Percentiles rank a stretch among this genome's conserved stretches.
These are phyloP conservation scores for Pantherophis alleghaniensis DNA, from an alignment of 2,797 vertebrate species.

Conservation along the genomic window DNA sequence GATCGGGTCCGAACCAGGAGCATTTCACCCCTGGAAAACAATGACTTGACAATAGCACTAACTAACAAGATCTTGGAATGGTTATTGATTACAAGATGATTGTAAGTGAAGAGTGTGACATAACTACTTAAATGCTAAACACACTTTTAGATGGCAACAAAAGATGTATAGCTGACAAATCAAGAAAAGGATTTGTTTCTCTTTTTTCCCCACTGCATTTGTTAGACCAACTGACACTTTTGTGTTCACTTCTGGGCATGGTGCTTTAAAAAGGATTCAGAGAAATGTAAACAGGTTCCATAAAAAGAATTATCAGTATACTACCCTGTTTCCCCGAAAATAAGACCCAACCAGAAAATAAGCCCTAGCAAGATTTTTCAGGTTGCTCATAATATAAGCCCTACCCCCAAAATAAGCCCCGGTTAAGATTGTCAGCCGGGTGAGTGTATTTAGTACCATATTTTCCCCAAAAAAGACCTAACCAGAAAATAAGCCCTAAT, in stretches of 20 bases:
- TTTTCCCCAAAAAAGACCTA: no score
- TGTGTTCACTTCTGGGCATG: neutral
- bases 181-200: neutral
- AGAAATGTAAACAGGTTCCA: neutral
- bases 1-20: no score
- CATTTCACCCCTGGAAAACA: neutral
- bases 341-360: no score
- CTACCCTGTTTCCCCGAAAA: neutral
- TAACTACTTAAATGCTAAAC: neutral
- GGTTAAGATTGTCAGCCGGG: no score
- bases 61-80: neutral
- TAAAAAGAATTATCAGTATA: neutral
- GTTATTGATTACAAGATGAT: neutral
- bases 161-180: neutral
- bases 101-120: neutral
- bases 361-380: no score
- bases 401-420: no score
- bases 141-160: neutral
- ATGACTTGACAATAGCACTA: neutral
- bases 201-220: neutral
- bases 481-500: no score
- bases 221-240: neutral
- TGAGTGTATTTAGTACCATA: no score
- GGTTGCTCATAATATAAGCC: no score
- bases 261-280: neutral